A percentile compares a stretch with the other conserved stretches of the same genome.
phyloP scores from a whole-genome alignment of 2,888 invertebrate species.

The Aleiodes leptofemur region DNA sequence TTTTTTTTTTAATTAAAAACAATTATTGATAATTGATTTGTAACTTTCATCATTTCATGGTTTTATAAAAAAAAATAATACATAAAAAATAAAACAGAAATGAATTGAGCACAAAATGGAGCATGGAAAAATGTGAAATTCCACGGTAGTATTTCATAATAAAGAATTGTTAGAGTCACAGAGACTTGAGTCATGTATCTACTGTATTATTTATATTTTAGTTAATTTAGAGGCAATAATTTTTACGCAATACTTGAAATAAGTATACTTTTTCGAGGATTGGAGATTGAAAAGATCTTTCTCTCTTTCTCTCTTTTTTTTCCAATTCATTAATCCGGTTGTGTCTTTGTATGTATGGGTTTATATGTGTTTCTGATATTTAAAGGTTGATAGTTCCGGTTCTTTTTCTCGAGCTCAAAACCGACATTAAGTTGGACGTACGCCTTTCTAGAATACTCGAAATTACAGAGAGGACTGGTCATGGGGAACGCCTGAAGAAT shows the following conservation, averaged over 20 bases:
- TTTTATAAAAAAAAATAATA: not conserved
- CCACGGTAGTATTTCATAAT: constrained; percentile 2
- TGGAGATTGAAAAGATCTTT: too few species aligned
- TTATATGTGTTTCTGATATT: too few species aligned
- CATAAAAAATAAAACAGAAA: not conserved
- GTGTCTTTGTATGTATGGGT: too few species aligned
- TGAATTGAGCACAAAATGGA: not conserved
- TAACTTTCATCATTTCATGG: not conserved
- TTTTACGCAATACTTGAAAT: constrained; percentile 15
- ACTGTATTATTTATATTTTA: constrained; percentile 29
- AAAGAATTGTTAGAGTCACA: constrained; percentile 29
- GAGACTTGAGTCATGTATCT: constrained; percentile 23
- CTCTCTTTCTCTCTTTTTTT: too few species aligned
- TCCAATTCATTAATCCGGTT: too few species aligned
- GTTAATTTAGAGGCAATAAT: constrained; percentile 24
- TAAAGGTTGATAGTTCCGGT: too few species aligned
- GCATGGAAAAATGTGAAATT: constrained; percentile 7
- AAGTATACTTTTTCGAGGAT: not conserved
- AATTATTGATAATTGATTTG: not conserved
- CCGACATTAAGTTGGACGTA: not conserved
- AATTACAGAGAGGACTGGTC: constrained; percentile 24
- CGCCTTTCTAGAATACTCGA: constrained; percentile 12
- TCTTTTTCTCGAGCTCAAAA: too few species aligned
- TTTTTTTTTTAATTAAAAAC: too few species aligned
- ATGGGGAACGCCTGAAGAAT: constrained; percentile 25